These are phyloP conservation scores for Nephrotoma flavescens DNA, from an alignment of 2,888 invertebrate species.

Conservation along the genomic window DNA sequence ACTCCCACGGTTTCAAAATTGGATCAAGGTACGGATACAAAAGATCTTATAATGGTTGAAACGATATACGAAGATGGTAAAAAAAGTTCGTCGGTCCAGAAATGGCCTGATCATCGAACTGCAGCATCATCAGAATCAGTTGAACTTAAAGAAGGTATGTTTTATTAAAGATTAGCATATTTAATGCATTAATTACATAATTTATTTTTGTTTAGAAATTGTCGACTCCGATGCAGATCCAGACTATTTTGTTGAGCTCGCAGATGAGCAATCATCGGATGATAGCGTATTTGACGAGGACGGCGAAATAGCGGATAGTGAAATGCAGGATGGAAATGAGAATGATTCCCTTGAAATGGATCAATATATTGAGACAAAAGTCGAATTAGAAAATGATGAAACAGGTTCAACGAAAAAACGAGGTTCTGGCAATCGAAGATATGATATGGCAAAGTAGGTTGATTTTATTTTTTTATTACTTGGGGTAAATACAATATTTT, in stretches of 20 bases:
- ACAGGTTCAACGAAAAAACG: background rate
- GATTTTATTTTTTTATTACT: background rate
- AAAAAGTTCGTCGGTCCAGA: background rate
- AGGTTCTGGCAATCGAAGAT: background rate
- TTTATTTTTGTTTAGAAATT: background rate
- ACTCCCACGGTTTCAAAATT: background rate
- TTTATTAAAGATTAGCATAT: background rate
- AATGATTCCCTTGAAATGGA: background rate
- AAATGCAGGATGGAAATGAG: background rate
- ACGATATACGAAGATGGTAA: background rate
- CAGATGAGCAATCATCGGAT: background rate
- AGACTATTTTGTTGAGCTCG: background rate
- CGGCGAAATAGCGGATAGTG: background rate
- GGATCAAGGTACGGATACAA: conserved; percentile 11
- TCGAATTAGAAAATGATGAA: background rate
- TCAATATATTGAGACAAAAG: background rate
- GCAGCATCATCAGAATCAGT: background rate
- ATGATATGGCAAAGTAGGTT: background rate
- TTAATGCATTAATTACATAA: background rate
- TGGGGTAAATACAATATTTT: background rate
- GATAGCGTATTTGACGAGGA: background rate
- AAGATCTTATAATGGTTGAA: conserved; percentile 5
- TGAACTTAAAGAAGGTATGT: background rate
- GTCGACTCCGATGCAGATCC: background rate
- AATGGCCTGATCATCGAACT: background rate